Base-by-base conservation (phyloP, 2,113 vertebrate genomes). In the Silurus glanis region DNA sequence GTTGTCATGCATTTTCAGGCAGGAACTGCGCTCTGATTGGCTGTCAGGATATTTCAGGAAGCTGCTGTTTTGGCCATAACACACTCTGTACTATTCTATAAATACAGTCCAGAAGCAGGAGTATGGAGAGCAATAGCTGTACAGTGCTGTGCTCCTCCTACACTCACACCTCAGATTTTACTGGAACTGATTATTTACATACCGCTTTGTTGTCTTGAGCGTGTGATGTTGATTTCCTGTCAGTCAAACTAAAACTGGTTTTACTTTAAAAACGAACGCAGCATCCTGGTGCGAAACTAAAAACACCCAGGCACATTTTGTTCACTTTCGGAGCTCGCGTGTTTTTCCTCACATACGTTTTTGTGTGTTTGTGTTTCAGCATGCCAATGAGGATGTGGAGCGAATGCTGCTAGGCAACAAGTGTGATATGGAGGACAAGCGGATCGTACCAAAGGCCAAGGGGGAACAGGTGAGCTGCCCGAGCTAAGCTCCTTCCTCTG, bases 401-500 rank as follows among this genome's bases (percentile, higher is more conserved):
- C 96, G 98, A 93, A 99, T 99, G 98, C 96, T 99, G 95, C 95
- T 99, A 96, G 98, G 98, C 95, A 99, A 99, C 96, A 99, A 99
- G 95, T 99, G 98, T 91, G 98, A 99, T 93, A 99, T 99, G 98
- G 98, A 99, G 83, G 98, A 99, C 89, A 99, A 99, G 94, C 95
- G 98, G 95, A 96, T 99, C 80, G 98, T 99, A 94, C 96, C 96
- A 86, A 99, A 98, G 95, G 95, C 96, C 93, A 99, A 98, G 96
- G 98, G 98, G 64, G 98, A 99, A 93, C 98, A 99, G 97, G 98
- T 99, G 90, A 95, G 51, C 23, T 1, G 49, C 4, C 49, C 14
- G 49, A 58, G 74, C 59, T 3, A 9, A 12, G n/a, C 5, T 25
- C 9, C n/a, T 28, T 28, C 12, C n/a, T 28, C 12, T 5, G 37